Percentiles rank a stretch among this genome's conserved stretches.
These are phyloP conservation scores for Protosalanx chinensis DNA, from an alignment of 2,797 vertebrate species.

Conservation along the genomic window DNA sequence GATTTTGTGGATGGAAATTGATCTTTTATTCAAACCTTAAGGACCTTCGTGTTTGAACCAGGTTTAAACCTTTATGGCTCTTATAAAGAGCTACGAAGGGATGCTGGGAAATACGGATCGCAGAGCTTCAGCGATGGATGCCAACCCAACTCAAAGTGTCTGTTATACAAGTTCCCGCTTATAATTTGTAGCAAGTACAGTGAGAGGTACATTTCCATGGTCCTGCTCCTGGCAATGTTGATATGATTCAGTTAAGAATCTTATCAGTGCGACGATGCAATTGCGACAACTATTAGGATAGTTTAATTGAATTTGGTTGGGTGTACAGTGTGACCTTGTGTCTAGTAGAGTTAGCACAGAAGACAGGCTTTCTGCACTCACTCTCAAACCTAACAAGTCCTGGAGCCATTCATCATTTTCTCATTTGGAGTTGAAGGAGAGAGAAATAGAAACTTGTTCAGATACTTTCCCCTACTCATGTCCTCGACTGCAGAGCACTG, in stretches of 20 bases:
- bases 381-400: constrained; percentile 29
- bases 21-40: constrained; percentile 19
- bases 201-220: no score
- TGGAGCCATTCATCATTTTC: constrained; percentile 33
- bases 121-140: constrained; percentile 1
- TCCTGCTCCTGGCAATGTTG: no score
- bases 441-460: constrained; percentile 24
- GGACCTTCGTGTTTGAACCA: constrained; percentile 1
- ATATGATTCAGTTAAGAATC: background rate
- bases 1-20: constrained; percentile 13
- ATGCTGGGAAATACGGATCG: constrained; percentile 11
- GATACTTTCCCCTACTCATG: constrained; percentile 16
- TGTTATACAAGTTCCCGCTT: no score
- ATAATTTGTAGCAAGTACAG: no score
- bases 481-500: constrained; percentile 5
- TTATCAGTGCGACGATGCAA: background rate
- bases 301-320: background rate
- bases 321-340: constrained; percentile 25
- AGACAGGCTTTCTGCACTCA: constrained; percentile 30
- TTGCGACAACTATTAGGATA: background rate
- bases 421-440: constrained; percentile 17
- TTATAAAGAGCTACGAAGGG: background rate
- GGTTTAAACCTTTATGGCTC: constrained; percentile 4
- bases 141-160: background rate
- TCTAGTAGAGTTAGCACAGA: constrained; percentile 27